Evolutionary conservation across 1,140 invertebrate species (phyloP), one percentile per base, ranked within the genome.

Genomic region (Amyelois transitella): DNA sequence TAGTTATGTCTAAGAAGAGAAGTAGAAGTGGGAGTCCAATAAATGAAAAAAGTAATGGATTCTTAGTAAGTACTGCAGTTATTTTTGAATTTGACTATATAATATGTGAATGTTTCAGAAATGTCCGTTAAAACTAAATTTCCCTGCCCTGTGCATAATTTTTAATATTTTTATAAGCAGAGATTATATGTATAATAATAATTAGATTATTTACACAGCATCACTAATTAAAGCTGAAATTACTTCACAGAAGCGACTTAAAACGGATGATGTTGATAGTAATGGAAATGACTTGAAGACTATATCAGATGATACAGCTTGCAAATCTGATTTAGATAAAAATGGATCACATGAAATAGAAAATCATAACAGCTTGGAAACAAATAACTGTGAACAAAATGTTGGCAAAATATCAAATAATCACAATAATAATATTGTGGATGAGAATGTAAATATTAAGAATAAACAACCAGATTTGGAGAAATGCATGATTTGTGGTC

Each of bases 401-500:
- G 32, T 14, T 6, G 12, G 12, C 2, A 32, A 32, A 6, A 10
- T 32, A 2, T 10, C 25, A 32, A 32, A 32, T 32, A 32, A 32
- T 32, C 2, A 6, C 25, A 32, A 6, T 10, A 32, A 32, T 32
- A 32, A 38, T 14, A 14, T 14, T 8, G 17, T 4, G 17, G 32
- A 38, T 14, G n/a, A 38, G 12, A 38, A 38, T 38, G 1, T 14
- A 8, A 20, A 51, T 18, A 51, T 18, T 14, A 48, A 51, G 18
- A 53, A 47, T 19, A 58, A 25, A 45, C 28, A 32, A 32, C 60
- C 59, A 19, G 66, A 86, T 53, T 64, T 62, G 38, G 83, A 86
- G 48, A 76, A 75, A 72, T 87, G 84, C 77, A 58, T 69, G 19
- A 85, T 76, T 55, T 88, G 85, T 62, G 69, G 76, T 56, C 94